Base-by-base conservation (phyloP, 92 coral and sea anemone genomes). In the Scolanthus callimorphus region DNA sequence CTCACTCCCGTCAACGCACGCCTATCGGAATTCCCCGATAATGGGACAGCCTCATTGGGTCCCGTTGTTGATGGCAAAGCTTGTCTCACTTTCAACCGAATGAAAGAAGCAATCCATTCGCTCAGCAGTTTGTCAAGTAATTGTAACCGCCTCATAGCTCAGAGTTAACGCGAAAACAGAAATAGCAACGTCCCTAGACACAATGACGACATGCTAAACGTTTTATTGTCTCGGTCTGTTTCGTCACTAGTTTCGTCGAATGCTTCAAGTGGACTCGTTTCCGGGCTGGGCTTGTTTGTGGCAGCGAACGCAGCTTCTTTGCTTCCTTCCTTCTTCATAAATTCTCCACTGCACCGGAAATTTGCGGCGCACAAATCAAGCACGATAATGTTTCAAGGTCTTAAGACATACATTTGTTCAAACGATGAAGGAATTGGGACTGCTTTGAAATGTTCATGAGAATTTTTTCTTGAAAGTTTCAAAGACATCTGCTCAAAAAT, bases 201-300 rank as follows among this genome's bases (percentile, higher is more conserved):
- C 4, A 20, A 19, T 4, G 52, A 46, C 52, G 52, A 9, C 52
- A 46, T 21, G 19, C 52, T 46, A 46, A 46, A 46, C 52, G 23
- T 4, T 46, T 21, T 46, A 46, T 19, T 46, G 52, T 46, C 52
- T 20, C 8, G 4, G 11, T 46, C 23, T 21, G 52, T 46, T 46
- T 46, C 52, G 22, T 46, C 52, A 19, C 52, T 46, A 6, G 52
- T 46, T 46, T 46, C 23, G 6, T 46, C 52, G 22, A 46, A 46
- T 46, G 22, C 17, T 21, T 46, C 19, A 19, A 46, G 52, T 10
- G 23, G 8, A 4, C 52, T 46, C 52, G 52, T 46, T 46, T 46
- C 52, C 52, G 8, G 52, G 52, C 4, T 11, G 52, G 15, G 17
- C 52, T 19, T 46, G 52, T 46, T 46, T 46, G 52, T 9, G 52